Evolutionary conservation across 1,140 invertebrate species (phyloP).

Genomic region (Periplaneta americana): DNA sequence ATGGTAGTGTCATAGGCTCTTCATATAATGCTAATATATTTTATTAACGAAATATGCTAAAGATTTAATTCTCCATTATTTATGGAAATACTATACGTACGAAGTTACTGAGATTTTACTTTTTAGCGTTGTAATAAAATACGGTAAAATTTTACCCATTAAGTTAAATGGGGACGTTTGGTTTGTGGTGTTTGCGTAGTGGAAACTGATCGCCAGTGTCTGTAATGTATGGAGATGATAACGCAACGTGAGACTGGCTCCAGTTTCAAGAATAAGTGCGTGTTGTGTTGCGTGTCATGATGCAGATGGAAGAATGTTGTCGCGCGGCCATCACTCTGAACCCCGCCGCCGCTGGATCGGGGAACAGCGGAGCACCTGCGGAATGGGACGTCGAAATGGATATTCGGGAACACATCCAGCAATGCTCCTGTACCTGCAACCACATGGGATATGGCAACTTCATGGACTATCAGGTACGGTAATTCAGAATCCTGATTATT

Average conservation of each 20-base stretch:
- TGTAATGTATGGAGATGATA: not conserved
- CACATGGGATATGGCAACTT: constrained; percentile 88
- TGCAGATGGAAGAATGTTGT: constrained; percentile 15
- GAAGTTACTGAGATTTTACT: too few relatives aligned
- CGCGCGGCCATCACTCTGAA: not conserved
- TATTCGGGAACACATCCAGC: constrained; percentile 77
- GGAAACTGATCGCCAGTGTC: not conserved
- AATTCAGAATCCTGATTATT: too few relatives aligned
- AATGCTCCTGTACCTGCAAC: constrained; percentile 81
- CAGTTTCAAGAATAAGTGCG: not conserved
- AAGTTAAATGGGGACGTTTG: too few relatives aligned
- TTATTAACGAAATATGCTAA: too few relatives aligned
- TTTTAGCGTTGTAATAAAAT: too few relatives aligned
- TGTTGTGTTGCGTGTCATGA: not conserved
- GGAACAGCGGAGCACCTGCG: not conserved
- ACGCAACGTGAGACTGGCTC: not conserved
- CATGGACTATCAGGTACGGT: constrained; percentile 79
- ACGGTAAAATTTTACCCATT: too few relatives aligned
- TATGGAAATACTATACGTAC: too few relatives aligned
- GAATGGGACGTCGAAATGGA: constrained; percentile 59
- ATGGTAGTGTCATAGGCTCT: too few relatives aligned
- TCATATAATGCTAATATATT: too few relatives aligned
- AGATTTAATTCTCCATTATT: too few relatives aligned
- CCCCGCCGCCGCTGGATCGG: not conserved
- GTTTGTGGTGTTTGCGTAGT: too few relatives aligned